Percentiles rank a stretch among this genome's conserved stretches.
Evolutionary conservation across 1,140 invertebrate species (phyloP).

Genomic region (Luehdorfia chinensis): DNA sequence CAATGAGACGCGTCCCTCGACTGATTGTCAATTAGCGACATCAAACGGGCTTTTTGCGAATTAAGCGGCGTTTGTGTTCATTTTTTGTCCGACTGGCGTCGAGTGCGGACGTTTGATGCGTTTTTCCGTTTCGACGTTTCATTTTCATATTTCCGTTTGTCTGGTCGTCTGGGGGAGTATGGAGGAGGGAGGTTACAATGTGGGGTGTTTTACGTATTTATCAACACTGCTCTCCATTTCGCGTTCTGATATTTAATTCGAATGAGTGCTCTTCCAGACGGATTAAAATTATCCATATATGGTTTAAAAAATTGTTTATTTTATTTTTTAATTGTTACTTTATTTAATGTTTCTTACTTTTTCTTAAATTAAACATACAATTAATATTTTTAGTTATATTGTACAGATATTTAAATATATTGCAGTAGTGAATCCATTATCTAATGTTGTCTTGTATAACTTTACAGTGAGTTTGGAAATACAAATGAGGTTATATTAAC

Average conservation of each 20-base stretch:
- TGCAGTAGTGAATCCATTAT: too few species aligned
- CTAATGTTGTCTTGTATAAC: too few species aligned
- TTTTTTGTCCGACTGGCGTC: slow-evolving; percentile 63
- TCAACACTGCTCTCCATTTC: slow-evolving; percentile 41
- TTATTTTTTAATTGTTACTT: neutral
- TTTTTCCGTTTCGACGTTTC: slow-evolving; percentile 70
- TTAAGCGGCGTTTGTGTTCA: slow-evolving; percentile 72
- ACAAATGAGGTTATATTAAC: too few species aligned
- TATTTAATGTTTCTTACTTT: too few species aligned
- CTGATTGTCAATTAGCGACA: slow-evolving; percentile 76
- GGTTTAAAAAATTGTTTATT: slow-evolving; percentile 5
- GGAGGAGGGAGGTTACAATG: slow-evolving; percentile 44
- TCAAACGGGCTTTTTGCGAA: slow-evolving; percentile 77
- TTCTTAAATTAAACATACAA: too few species aligned
- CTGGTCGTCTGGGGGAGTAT: slow-evolving; percentile 40
- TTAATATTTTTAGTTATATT: too few species aligned
- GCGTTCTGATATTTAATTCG: slow-evolving; percentile 60
- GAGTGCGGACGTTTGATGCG: slow-evolving; percentile 56
- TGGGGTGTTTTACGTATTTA: slow-evolving; percentile 41
- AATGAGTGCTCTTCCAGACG: slow-evolving; percentile 50
- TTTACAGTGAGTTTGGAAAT: too few species aligned
- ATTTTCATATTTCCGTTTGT: slow-evolving; percentile 75
- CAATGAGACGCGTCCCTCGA: slow-evolving; percentile 72
- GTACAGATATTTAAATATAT: too few species aligned
- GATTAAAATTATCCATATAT: slow-evolving; percentile 28